phyloP scores from a whole-genome alignment of 2,113 vertebrate genomes.

The Anhinga anhinga region DNA sequence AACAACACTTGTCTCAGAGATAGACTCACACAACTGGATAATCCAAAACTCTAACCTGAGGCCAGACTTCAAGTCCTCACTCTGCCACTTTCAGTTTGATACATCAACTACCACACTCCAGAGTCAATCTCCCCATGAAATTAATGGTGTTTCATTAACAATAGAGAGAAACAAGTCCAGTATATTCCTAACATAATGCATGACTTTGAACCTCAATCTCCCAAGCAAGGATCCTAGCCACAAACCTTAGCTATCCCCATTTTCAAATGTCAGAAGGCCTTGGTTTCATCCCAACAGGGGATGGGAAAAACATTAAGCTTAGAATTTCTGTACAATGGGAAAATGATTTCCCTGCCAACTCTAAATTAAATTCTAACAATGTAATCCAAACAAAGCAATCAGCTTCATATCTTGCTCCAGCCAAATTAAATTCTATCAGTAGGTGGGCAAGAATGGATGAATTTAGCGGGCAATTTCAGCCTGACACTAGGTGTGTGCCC shows the following conservation, averaged over 20 bases:
- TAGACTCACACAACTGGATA: neutral
- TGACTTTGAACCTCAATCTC: neutral
- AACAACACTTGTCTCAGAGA: neutral
- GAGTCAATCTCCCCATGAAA: neutral
- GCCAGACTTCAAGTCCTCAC: neutral
- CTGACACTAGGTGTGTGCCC: neutral
- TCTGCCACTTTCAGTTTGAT: neutral
- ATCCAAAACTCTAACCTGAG: neutral
- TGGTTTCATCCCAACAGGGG: neutral
- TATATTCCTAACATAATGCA: neutral
- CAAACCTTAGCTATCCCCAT: neutral
- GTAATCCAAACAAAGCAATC: neutral
- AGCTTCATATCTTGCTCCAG: neutral
- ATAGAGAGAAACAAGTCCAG: neutral
- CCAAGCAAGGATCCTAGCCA: neutral
- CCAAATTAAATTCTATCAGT: neutral
- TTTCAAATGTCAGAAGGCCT: neutral
- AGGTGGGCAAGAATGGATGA: neutral
- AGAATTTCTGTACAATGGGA: neutral
- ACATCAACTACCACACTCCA: neutral
- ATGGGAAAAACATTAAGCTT: neutral
- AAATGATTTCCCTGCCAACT: neutral
- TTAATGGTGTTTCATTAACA: neutral
- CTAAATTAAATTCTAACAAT: neutral
- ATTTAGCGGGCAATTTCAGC: neutral